Evolutionary conservation across 2,113 vertebrate genomes (phyloP).

Genomic region (Oreochromis niloticus): DNA sequence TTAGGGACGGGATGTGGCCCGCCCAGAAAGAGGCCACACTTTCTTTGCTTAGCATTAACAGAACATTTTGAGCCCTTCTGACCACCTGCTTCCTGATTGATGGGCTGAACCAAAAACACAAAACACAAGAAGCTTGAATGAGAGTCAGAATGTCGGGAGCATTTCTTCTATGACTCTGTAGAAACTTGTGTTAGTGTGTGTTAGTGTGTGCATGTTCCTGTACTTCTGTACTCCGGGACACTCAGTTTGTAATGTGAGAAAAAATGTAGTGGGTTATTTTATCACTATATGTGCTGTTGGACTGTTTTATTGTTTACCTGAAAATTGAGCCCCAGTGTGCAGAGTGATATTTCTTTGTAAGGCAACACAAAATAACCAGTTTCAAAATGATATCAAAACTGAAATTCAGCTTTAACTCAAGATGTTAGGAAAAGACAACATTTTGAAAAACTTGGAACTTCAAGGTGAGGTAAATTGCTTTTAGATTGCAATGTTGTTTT

Average conservation of each 20-base stretch:
- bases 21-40: constrained; percentile 30
- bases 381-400: neutral
- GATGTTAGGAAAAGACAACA: neutral
- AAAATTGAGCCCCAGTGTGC: neutral
- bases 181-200: neutral
- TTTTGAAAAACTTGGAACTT: neutral
- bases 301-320: neutral
- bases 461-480: neutral
- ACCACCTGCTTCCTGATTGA: constrained; percentile 57
- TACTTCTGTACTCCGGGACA: neutral
- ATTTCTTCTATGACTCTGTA: neutral
- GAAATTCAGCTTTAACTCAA: neutral
- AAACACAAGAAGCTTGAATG: constrained; percentile 3
- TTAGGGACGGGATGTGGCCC: constrained; percentile 31
- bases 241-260: neutral
- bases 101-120: constrained; percentile 14
- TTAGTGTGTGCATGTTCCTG: neutral
- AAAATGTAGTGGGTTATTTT: neutral
- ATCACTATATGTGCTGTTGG: neutral
- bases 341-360: neutral
- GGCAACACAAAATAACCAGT: neutral
- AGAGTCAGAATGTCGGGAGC: neutral
- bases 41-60: constrained; percentile 4
- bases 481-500: neutral
- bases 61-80: constrained; percentile 1